phyloP scores from a whole-genome alignment of 2,113 vertebrate species.

The Parotia lawesii region DNA sequence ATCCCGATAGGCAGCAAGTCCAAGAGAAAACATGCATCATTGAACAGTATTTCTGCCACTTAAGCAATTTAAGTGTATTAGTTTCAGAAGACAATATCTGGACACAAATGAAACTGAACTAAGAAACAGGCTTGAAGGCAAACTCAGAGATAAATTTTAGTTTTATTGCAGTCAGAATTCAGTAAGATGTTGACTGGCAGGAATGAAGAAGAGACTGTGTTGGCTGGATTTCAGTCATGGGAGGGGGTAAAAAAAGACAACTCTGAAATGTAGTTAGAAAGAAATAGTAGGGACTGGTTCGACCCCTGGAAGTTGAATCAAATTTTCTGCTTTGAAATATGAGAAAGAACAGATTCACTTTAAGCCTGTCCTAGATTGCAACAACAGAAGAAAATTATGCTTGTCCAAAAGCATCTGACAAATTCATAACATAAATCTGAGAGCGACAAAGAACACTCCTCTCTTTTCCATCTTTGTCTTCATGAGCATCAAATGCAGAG shows the following conservation, averaged over 20 bases:
- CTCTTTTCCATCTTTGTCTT: background rate
- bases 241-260: background rate
- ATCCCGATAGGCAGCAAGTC: background rate
- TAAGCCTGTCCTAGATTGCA: background rate
- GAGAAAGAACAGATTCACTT: background rate
- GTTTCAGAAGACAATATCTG: background rate
- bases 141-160: background rate
- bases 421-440: background rate
- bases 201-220: background rate
- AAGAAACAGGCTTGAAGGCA: background rate
- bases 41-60: background rate
- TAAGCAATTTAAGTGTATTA: background rate
- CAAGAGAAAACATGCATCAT: background rate
- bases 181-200: background rate
- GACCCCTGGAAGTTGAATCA: background rate
- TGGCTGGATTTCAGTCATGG: background rate
- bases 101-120: background rate
- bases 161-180: conserved; percentile 5
- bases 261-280: background rate
- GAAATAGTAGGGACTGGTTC: background rate
- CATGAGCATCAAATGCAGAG: background rate
- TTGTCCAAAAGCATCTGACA: background rate
- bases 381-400: background rate
- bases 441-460: background rate
- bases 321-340: background rate